phyloP scores from a whole-genome alignment of 2,888 invertebrate genomes.

The Noctua janthina region DNA sequence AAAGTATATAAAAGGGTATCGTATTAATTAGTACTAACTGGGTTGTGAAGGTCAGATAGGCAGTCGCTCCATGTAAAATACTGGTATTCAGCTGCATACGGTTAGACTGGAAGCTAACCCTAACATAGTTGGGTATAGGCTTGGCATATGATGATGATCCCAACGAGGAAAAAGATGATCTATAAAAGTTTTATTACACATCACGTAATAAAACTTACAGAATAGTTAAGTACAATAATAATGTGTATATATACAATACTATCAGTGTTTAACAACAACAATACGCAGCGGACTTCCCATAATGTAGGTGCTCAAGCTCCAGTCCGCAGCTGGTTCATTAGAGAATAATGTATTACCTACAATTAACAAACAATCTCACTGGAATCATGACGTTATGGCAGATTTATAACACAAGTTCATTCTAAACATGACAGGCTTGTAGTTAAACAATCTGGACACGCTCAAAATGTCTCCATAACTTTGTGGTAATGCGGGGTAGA shows the following conservation, averaged over 20 bases:
- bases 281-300: constrained; percentile 36
- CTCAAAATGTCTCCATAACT: constrained; percentile 85
- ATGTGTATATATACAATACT: constrained; percentile 20
- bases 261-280: constrained; percentile 32
- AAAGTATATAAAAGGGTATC: too few relatives aligned
- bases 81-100: too few relatives aligned
- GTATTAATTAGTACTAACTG: too few relatives aligned
- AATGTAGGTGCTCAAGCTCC: constrained; percentile 40
- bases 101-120: too few relatives aligned
- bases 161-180: not conserved
- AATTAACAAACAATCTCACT: constrained; percentile 74
- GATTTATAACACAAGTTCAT: constrained; percentile 79
- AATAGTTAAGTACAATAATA: constrained; percentile 12
- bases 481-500: constrained; percentile 79
- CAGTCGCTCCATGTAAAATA: too few relatives aligned
- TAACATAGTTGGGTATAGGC: too few relatives aligned
- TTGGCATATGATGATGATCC: too few relatives aligned
- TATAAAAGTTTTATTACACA: not conserved
- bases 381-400: constrained; percentile 73
- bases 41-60: too few relatives aligned
- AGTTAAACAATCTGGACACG: constrained; percentile 81
- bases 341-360: constrained; percentile 69
- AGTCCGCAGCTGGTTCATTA: constrained; percentile 65
- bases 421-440: constrained; percentile 80
- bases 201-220: not conserved